phyloP scores from a whole-genome alignment of 2,888 invertebrate species.

The Subacronicta megacephala region DNA sequence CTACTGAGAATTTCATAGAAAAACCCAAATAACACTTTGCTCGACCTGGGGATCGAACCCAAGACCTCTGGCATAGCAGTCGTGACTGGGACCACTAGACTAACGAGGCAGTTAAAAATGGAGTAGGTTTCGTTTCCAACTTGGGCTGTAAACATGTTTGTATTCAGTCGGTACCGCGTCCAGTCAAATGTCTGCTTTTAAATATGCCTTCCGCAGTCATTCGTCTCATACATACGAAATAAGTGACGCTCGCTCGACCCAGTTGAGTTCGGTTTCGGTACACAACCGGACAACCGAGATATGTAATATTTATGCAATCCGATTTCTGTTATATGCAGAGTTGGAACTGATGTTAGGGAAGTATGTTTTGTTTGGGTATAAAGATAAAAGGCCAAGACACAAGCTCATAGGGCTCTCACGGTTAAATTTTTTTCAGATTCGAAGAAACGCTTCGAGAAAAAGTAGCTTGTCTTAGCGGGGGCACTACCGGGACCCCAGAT shows the following conservation, averaged over 20 bases:
- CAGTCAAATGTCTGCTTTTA: constrained; percentile 81
- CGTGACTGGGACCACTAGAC: too few species aligned
- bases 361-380: background rate
- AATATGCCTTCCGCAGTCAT: constrained; percentile 74
- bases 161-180: constrained; percentile 72
- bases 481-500: too few species aligned
- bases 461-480: too few species aligned
- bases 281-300: constrained; percentile 39
- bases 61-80: too few species aligned
- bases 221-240: constrained; percentile 84
- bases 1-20: too few species aligned
- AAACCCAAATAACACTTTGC: too few species aligned
- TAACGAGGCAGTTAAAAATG: constrained; percentile 50
- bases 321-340: constrained; percentile 20
- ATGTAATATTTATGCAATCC: constrained; percentile 42
- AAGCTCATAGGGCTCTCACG: too few species aligned
- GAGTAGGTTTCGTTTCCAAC: constrained; percentile 22
- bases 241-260: constrained; percentile 64
- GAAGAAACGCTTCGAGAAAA: too few species aligned
- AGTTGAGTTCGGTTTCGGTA: constrained; percentile 57
- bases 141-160: constrained; percentile 61
- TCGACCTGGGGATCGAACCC: too few species aligned
- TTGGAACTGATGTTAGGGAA: constrained; percentile 9
- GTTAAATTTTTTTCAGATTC: too few species aligned
- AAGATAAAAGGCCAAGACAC: too few species aligned